Conservation (phyloP, 2,797 vertebrate species). For the Clarias platycephalus region DNA sequence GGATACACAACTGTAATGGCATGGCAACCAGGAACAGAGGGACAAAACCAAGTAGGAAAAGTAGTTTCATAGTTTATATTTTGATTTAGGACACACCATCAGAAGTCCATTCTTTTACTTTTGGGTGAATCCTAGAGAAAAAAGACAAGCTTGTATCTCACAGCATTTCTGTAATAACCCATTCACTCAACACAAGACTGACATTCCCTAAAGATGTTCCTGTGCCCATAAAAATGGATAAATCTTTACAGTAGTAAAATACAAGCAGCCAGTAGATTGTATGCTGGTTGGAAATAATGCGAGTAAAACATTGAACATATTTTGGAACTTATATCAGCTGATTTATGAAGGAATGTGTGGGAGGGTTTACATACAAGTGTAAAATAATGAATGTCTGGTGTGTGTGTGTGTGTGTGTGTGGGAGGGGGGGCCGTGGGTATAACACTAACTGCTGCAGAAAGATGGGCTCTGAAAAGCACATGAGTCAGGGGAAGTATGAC, state of each 20-base stretch:
- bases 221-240: conserved; percentile 19
- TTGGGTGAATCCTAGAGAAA: neutral
- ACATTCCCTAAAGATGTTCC: conserved; percentile 72
- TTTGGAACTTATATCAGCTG: neutral
- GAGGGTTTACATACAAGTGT: neutral
- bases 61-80: conserved; percentile 25
- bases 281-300: neutral
- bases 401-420: conserved; percentile 9
- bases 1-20: conserved; percentile 57
- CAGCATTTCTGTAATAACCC: conserved; percentile 78
- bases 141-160: conserved; percentile 72
- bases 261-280: neutral
- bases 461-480: conserved; percentile 31
- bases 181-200: conserved; percentile 76
- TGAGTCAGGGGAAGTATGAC: conserved; percentile 48
- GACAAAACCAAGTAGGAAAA: conserved; percentile 26
- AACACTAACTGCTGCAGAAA: conserved; percentile 14
- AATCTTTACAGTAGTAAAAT: conserved; percentile 24
- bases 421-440: conserved; percentile 3
- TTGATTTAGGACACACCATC: neutral
- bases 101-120: neutral
- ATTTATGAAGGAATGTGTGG: conserved; percentile 18
- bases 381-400: conserved; percentile 18
- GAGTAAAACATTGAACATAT: neutral
- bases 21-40: conserved; percentile 52